Conservation (phyloP, 2,888 invertebrate genomes). For the Protonemura montana region DNA sequence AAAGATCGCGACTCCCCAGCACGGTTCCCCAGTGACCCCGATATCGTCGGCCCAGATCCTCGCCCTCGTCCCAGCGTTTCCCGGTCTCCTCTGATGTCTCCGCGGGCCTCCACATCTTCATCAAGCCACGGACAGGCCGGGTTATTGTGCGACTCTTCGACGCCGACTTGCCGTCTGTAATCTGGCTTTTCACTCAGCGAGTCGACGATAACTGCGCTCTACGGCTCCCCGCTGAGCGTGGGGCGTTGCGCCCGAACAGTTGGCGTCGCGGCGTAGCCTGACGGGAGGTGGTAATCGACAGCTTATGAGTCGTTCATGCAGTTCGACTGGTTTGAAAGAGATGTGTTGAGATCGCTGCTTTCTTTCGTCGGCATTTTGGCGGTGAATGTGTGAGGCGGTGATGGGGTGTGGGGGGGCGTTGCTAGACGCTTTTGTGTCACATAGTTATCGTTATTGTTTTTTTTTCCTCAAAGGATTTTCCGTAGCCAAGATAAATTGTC, state of each 20-base stretch:
- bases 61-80: not conserved
- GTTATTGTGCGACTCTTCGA: not conserved
- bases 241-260: not conserved
- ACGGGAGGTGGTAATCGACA: not conserved
- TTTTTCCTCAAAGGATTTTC: too few species aligned
- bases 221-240: slow-evolving; percentile 15
- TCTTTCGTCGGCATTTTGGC: not conserved
- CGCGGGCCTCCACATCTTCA: slow-evolving; percentile 14
- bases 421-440: not conserved
- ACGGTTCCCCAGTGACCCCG: not conserved
- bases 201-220: not conserved
- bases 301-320: not conserved
- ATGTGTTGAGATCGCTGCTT: not conserved
- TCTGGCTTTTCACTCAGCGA: slow-evolving; percentile 38
- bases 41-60: not conserved
- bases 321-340: not conserved
- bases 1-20: not conserved
- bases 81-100: not conserved
- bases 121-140: not conserved
- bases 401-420: not conserved
- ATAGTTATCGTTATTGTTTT: too few species aligned
- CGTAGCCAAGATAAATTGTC: not conserved
- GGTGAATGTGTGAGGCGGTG: too few species aligned
- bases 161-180: not conserved
- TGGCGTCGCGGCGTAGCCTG: not conserved